Conservation (phyloP, 2,888 invertebrate species). For the Pterobdella sp. region DNA sequence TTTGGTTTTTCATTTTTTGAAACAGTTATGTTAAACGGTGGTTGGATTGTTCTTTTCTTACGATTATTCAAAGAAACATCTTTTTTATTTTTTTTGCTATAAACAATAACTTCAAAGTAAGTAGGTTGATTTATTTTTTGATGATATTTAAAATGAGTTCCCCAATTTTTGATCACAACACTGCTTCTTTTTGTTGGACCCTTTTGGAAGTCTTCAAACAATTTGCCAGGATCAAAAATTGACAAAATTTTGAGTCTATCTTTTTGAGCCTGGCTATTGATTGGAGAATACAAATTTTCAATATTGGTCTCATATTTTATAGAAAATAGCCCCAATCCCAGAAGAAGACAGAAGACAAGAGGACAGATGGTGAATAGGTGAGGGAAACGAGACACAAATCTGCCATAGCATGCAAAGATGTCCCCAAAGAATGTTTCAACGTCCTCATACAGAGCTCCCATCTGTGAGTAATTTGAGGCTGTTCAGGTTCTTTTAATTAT, state of each 20-base stretch:
- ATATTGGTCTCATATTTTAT: slow-evolving; percentile 39
- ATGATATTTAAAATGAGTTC: slow-evolving; percentile 17
- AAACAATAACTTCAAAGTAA: slow-evolving; percentile 24
- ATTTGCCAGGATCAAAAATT: slow-evolving; percentile 28
- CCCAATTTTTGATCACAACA: neutral
- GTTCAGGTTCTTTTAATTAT: no score
- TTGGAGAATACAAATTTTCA: slow-evolving; percentile 40
- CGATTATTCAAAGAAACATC: neutral
- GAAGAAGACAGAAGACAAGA: slow-evolving; percentile 36
- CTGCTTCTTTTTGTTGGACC: neutral
- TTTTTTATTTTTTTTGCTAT: slow-evolving; percentile 10
- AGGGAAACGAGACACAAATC: slow-evolving; percentile 34
- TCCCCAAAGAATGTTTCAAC: slow-evolving; percentile 40
- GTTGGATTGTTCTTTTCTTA: neutral
- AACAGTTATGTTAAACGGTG: neutral
- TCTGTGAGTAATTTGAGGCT: no score
- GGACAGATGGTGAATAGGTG: slow-evolving; percentile 32
- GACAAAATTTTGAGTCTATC: slow-evolving; percentile 35
- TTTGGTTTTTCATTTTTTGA: neutral
- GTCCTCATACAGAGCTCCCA: slow-evolving; percentile 40
- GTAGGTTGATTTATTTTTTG: slow-evolving; percentile 25
- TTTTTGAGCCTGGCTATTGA: slow-evolving; percentile 40
- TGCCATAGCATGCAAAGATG: slow-evolving; percentile 39
- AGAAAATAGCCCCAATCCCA: slow-evolving; percentile 35
- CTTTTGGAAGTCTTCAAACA: neutral